phyloP scores from a whole-genome alignment of 2,113 vertebrate genomes.

The Etheostoma spectabile region DNA sequence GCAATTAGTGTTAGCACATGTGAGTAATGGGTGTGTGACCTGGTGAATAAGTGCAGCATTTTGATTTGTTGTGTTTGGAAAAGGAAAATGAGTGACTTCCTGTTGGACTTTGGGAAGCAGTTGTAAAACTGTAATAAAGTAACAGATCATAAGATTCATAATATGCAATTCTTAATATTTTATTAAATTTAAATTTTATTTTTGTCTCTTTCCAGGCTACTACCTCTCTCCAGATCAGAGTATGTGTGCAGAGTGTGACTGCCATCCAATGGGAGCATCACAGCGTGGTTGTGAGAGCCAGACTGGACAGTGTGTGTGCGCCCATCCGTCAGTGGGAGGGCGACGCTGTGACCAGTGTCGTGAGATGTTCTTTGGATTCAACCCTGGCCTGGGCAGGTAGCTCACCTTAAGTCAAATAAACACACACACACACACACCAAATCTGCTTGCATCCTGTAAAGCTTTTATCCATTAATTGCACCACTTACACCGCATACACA shows the following conservation, averaged over 20 bases:
- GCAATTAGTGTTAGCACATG: too few species aligned
- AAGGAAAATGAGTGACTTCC: too few species aligned
- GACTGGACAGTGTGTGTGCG: conserved; percentile 88
- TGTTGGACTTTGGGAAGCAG: too few species aligned
- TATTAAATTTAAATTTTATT: not conserved
- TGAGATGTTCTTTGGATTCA: conserved; percentile 89
- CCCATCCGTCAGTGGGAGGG: conserved; percentile 86
- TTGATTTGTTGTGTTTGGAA: too few species aligned
- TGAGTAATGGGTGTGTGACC: too few species aligned
- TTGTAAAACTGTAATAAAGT: not conserved
- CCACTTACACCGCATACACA: conserved; percentile 10
- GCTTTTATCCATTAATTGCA: conserved; percentile 20
- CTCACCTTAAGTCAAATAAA: conserved; percentile 29
- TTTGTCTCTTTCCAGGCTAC: conserved; percentile 83
- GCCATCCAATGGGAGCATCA: conserved; percentile 85
- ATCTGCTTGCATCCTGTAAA: conserved; percentile 12
- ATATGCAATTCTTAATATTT: too few species aligned
- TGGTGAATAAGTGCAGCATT: too few species aligned
- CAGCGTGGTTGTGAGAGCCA: conserved; percentile 82
- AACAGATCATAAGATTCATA: not conserved
- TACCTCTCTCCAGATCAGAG: conserved; percentile 75
- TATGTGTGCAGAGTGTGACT: conserved; percentile 88
- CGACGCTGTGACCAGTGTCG: conserved; percentile 86
- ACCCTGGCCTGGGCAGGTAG: conserved; percentile 89
- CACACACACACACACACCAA: not conserved